Evolutionary conservation across 2,888 invertebrate species (phyloP).

Genomic region (Cephus pygmeus): DNA sequence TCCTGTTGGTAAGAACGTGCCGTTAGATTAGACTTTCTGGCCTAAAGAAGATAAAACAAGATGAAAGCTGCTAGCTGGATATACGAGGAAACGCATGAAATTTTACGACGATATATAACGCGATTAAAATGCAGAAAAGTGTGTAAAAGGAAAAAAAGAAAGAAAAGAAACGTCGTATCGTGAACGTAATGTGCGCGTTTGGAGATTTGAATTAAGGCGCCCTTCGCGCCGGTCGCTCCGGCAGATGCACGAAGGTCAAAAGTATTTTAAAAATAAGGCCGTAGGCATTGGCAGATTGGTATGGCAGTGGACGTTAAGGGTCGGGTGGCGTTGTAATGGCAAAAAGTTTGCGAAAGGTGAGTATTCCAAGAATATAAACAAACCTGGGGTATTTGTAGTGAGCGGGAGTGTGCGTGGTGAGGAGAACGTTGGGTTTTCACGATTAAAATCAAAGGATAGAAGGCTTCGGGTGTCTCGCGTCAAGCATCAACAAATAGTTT

Average conservation of each 20-base stretch:
- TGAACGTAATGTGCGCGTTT: constrained; percentile 14
- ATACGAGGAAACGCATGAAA: too few species aligned
- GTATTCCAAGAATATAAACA: constrained; percentile 60
- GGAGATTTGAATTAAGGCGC: constrained; percentile 56
- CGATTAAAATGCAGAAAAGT: not conserved
- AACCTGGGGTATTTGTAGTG: constrained; percentile 16
- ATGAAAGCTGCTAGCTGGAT: too few species aligned
- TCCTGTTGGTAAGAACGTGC: too few species aligned
- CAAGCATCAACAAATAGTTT: constrained; percentile 25
- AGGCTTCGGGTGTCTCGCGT: constrained; percentile 36
- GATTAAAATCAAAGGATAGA: constrained; percentile 36
- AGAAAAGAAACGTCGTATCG: not conserved
- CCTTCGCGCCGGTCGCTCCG: constrained; percentile 53
- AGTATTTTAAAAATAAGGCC: constrained; percentile 66
- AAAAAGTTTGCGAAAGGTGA: constrained; percentile 83
- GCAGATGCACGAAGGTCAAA: constrained; percentile 66
- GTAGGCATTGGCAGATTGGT: constrained; percentile 61
- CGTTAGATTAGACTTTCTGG: too few species aligned
- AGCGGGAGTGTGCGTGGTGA: not conserved
- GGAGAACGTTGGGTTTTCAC: constrained; percentile 31
- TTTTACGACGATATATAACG: too few species aligned
- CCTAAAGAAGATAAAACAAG: too few species aligned
- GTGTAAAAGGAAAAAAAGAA: constrained; percentile 16
- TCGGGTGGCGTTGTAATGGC: constrained; percentile 84
- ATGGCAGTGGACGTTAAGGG: constrained; percentile 81